Evolutionary conservation across 2,797 vertebrate genomes (phyloP).

Genomic region (Lacerta agilis): DNA sequence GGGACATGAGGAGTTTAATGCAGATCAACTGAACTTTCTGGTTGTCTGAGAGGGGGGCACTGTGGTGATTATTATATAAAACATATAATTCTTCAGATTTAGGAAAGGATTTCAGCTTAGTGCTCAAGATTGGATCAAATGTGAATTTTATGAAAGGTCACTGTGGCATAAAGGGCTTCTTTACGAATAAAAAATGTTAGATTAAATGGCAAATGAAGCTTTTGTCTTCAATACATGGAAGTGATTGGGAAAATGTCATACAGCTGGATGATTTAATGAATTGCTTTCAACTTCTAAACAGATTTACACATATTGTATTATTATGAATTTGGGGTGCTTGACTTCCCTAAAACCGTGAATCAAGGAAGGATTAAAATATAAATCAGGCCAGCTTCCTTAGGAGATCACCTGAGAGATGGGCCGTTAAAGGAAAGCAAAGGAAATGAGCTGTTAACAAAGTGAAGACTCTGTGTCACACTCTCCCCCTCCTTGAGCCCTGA

Average conservation of each 20-base stretch:
- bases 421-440: too few species aligned
- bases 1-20: background rate
- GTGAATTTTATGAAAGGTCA: background rate
- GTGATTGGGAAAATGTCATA: background rate
- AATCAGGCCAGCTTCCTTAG: too few species aligned
- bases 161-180: background rate
- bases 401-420: too few species aligned
- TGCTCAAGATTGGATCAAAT: background rate
- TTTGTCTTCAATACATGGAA: background rate
- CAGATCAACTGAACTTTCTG: background rate
- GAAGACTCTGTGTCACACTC: too few species aligned
- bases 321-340: too few species aligned
- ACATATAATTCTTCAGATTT: background rate
- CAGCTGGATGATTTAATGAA: slow-evolving; percentile 21
- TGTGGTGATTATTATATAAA: background rate
- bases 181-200: background rate
- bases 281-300: background rate
- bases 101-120: background rate
- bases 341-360: too few species aligned
- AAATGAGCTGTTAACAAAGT: too few species aligned
- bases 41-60: background rate
- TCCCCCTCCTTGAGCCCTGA: too few species aligned
- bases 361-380: too few species aligned
- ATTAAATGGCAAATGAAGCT: background rate
- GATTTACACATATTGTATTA: background rate